Evolutionary conservation across 2,888 invertebrate species (phyloP), one percentile per base, ranked within the genome.

Genomic region (Heliothis peltigera): DNA sequence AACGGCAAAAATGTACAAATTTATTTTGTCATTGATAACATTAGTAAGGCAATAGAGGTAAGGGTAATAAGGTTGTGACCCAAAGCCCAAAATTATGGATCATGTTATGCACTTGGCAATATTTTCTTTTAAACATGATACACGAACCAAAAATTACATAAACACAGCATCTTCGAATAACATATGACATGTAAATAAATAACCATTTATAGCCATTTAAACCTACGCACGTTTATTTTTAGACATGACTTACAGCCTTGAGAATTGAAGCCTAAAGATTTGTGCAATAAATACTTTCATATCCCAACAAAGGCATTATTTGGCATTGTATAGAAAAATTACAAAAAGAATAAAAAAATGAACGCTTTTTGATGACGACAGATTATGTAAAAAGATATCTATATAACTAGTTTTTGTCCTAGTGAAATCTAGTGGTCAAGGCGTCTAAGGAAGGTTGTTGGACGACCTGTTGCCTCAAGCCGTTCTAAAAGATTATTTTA

Each of bases 361-460:
- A 18, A 25, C 1, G 15, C 2, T 8, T 22, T 57, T 70, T 48
- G 49, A 5, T 66, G 53, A 49, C 59, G 52, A 64, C 8, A 48
- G 52, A 48, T 48, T 5, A 43, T 18, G 22, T 18, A 53, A 56
- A 58, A 44, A 60, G 32, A 7, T 42, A 42, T 7, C 35, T 15
- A 8, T 15, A 17, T n/a, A 12, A n/a, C 15, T 6, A 21, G 17
- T 47, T 62, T 71, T 65, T 64, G 39, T 48, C 68, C 51, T 55
- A 63, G 80, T 68, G 80, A 79, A 77, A 70, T 68, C 64, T 43
- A 12, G 32, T 39, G 66, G 76, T 59, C 73, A 65, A 67, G 66
- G 77, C 47, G 44, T 18, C 25, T 56, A 48, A 44, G 44, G 57
- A 54, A 60, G 56, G 61, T 21, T 61, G 57, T 55, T 42, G 42